phyloP scores from a whole-genome alignment of 2,797 vertebrate species.

The Myripristis murdjan region DNA sequence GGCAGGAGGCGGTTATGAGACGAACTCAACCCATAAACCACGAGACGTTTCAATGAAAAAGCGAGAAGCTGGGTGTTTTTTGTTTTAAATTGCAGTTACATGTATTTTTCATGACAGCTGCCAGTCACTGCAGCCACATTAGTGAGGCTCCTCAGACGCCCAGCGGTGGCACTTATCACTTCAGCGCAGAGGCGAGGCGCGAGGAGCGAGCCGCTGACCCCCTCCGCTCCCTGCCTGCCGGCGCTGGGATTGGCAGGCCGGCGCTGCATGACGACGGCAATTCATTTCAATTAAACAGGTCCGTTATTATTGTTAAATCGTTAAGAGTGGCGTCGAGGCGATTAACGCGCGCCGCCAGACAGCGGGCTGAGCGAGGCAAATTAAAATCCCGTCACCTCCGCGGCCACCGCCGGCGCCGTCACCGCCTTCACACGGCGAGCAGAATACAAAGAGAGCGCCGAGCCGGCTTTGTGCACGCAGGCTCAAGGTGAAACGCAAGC shows the following conservation, averaged over 20 bases:
- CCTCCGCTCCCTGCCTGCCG: conserved; percentile 36
- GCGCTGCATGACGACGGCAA: conserved; percentile 72
- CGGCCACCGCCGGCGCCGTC: conserved; percentile 20
- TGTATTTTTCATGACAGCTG: conserved; percentile 30
- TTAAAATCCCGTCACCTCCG: conserved; percentile 64
- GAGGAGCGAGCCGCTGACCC: conserved; percentile 39
- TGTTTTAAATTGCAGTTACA: too few relatives aligned
- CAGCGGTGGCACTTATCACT: conserved; percentile 57
- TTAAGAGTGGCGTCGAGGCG: conserved; percentile 67
- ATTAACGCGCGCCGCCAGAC: conserved; percentile 70
- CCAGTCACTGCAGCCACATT: conserved; percentile 19
- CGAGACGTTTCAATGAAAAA: too few relatives aligned
- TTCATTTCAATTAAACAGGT: conserved; percentile 80
- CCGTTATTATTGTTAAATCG: conserved; percentile 77
- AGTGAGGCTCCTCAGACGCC: conserved; percentile 18
- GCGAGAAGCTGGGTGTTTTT: too few relatives aligned
- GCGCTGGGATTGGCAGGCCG: conserved; percentile 68
- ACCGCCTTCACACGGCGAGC: conserved; percentile 18
- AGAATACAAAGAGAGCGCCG: conserved; percentile 30
- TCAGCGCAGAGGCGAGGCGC: conserved; percentile 32
- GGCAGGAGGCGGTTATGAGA: too few relatives aligned
- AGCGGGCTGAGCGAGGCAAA: conserved; percentile 63
- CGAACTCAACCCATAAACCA: too few relatives aligned
- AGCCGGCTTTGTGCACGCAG: background rate
- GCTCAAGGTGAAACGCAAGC: background rate